Base-by-base conservation (phyloP, 2,888 invertebrate species). In the Tenthredo scrophulariae region DNA sequence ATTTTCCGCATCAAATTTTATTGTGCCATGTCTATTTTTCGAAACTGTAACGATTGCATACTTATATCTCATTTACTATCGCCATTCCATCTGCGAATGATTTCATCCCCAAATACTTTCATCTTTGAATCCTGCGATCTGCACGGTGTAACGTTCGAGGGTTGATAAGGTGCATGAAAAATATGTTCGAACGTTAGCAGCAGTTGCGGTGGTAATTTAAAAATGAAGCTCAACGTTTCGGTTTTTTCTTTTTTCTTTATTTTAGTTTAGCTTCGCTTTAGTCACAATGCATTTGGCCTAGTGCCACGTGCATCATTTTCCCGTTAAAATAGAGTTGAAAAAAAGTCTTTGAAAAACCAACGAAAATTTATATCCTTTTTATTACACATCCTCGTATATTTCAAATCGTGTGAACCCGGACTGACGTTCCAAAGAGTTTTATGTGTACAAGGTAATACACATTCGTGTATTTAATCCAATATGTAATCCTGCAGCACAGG, bases 221-320 rank as follows among this genome's bases (percentile, higher is more conserved):
- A 80, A 80, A 50, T 6, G 29, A 54, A 29, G 54, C 54, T 18
- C 40, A 72, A 37, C 72, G 29, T 37, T 79, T 79, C 40, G 40
- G 13, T 7, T 54, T 22, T 37, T 40, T 58, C 43, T 43, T 80
- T 33, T 50, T 75, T 33, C 33, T 15, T 50, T 37, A 0, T 77
- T 77, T 77, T 54, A 22, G 37, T 29, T 50, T 50, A 54, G 29
- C 77, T 18, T 40, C 40, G 37, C 29, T 77, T 77, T 74, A 33
- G 37, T 18, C 62, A 80, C 80, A 80, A 80, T 80, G 80, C 40
- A 80, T 80, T 80, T 80, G 80, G 80, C 80, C 80, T 80, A 80
- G 80, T 80, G 80, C 80, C 80, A 80, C 62, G 62, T 37, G 62
- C 80, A 62, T 80, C 80, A 80, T 80, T 62, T 80, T 37, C 26